Evolutionary conservation across 2,797 vertebrate genomes (phyloP).

Genomic region (Coregonus ussuriensis): DNA sequence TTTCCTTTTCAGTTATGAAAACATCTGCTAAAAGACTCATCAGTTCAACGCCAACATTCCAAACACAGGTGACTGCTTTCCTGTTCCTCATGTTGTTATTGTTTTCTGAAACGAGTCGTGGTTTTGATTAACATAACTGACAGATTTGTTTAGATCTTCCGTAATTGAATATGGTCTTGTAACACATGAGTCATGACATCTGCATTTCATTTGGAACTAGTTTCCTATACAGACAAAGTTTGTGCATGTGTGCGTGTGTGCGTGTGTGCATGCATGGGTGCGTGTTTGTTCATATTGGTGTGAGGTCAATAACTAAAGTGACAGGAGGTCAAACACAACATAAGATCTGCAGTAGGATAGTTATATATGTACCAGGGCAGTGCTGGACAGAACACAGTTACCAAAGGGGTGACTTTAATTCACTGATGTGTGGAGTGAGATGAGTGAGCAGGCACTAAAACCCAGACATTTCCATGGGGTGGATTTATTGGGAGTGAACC

Average conservation of each 20-base stretch:
- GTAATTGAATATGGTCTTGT: slow-evolving; percentile 57
- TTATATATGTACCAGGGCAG: not conserved
- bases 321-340: not conserved
- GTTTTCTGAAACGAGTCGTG: slow-evolving; percentile 53
- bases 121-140: slow-evolving; percentile 69
- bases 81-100: slow-evolving; percentile 61
- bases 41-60: not conserved
- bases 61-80: slow-evolving; percentile 68
- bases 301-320: not conserved
- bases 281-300: not conserved
- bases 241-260: not conserved
- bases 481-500: slow-evolving; percentile 85
- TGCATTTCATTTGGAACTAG: slow-evolving; percentile 51
- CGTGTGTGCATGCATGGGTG: not conserved
- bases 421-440: slow-evolving; percentile 74
- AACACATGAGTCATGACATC: slow-evolving; percentile 68
- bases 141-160: slow-evolving; percentile 70
- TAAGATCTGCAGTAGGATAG: not conserved
- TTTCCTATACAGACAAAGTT: slow-evolving; percentile 1
- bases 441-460: slow-evolving; percentile 80
- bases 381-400: not conserved
- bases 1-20: slow-evolving; percentile 29
- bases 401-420: slow-evolving; percentile 75
- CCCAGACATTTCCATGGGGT: slow-evolving; percentile 80
- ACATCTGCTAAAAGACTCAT: slow-evolving; percentile 27